These are phyloP conservation scores for Callyntrura guangdongensis DNA, from an alignment of 2,888 invertebrate species.

Conservation along the genomic window DNA sequence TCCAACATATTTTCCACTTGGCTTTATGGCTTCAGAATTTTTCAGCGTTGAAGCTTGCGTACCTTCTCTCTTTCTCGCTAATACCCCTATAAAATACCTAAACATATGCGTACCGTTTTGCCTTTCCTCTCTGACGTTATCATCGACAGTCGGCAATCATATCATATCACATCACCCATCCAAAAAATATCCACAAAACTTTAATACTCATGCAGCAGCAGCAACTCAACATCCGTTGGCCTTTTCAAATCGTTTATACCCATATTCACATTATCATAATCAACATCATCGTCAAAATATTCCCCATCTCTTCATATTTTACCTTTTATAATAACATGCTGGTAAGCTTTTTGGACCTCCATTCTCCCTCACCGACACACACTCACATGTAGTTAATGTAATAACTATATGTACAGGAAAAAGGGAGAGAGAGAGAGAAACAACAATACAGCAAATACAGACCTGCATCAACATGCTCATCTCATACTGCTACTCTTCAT, in stretches of 20 bases:
- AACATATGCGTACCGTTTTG: too few species aligned
- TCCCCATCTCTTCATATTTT: conserved; percentile 2
- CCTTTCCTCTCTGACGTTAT: too few species aligned
- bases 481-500: neutral
- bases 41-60: too few species aligned
- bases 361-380: neutral
- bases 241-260: neutral
- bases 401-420: neutral
- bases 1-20: too few species aligned
- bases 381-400: neutral
- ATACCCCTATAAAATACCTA: too few species aligned
- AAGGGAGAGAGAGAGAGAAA: neutral
- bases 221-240: conserved; percentile 14
- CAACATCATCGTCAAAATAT: neutral
- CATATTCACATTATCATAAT: neutral
- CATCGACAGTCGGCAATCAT: neutral
- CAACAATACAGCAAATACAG: neutral
- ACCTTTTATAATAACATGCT: conserved; percentile 33
- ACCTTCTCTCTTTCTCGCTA: too few species aligned
- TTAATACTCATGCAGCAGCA: neutral
- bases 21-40: too few species aligned
- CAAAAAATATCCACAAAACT: neutral
- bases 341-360: too few species aligned
- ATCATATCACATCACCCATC: neutral
- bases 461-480: conserved; percentile 18